A percentile compares a stretch with the other conserved stretches of the same genome.
phyloP scores from a whole-genome alignment of 2,888 invertebrate species.

The Hanleya hanleyi region DNA sequence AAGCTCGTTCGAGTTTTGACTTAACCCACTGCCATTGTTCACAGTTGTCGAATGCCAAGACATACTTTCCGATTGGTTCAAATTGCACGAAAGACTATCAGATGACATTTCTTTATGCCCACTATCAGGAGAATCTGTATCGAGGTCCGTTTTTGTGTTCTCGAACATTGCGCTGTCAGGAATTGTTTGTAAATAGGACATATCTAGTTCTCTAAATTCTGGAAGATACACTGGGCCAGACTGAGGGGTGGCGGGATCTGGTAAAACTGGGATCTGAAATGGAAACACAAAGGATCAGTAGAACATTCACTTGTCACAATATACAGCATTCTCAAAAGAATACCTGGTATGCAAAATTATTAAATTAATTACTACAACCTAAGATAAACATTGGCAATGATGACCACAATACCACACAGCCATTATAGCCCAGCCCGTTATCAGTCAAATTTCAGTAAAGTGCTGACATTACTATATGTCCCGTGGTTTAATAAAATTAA shows the following conservation, averaged over 20 bases:
- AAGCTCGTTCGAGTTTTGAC: neutral
- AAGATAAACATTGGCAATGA: no score
- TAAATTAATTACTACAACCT: no score
- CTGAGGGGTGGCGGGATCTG: slow-evolving; percentile 66
- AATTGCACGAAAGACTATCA: slow-evolving; percentile 54
- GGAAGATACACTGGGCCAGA: slow-evolving; percentile 62
- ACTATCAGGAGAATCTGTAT: slow-evolving; percentile 71
- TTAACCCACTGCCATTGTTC: neutral
- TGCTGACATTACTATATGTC: no score
- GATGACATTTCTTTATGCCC: slow-evolving; percentile 72
- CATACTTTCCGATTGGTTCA: slow-evolving; percentile 45
- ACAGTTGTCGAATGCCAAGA: slow-evolving; percentile 43
- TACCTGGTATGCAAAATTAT: no score
- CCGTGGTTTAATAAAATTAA: no score
- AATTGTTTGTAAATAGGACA: slow-evolving; percentile 36
- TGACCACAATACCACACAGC: no score
- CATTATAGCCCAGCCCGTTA: no score
- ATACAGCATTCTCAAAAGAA: no score
- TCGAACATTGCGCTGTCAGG: slow-evolving; percentile 47
- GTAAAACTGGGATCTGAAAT: slow-evolving; percentile 55
- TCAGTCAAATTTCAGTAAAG: no score
- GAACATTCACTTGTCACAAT: no score
- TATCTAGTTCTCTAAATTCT: slow-evolving; percentile 42
- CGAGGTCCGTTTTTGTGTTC: slow-evolving; percentile 55
- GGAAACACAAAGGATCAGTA: neutral